These are phyloP conservation scores for Epirrita christyi DNA, from an alignment of 2,888 invertebrate genomes.

Conservation along the genomic window DNA sequence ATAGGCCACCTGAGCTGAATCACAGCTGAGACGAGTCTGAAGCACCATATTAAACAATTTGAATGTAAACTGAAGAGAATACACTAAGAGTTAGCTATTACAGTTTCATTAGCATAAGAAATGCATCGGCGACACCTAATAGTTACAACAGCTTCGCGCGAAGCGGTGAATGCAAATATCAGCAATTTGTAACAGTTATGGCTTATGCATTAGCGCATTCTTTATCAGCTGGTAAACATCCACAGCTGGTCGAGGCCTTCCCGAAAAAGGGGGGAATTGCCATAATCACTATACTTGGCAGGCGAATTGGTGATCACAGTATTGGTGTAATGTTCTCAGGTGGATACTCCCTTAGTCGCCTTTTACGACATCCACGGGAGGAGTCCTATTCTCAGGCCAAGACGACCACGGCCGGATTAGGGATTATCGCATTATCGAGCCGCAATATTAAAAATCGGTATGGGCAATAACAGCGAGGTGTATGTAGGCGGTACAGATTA, in stretches of 20 bases:
- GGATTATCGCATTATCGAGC: no score
- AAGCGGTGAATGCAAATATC: constrained; percentile 35
- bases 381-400: no score
- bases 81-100: constrained; percentile 9
- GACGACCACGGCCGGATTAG: no score
- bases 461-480: constrained; percentile 2
- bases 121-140: constrained; percentile 23
- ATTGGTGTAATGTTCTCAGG: no score
- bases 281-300: no score
- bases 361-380: no score
- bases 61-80: constrained; percentile 10
- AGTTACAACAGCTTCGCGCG: constrained; percentile 10
- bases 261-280: no score
- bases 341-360: no score
- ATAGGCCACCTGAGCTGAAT: constrained; percentile 1
- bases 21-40: constrained; percentile 1
- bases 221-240: no score
- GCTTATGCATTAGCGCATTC: constrained; percentile 37
- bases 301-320: no score
- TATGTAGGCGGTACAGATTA: background rate
- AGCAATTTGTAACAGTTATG: constrained; percentile 28
- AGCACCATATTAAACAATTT: constrained; percentile 6
- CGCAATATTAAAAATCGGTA: constrained; percentile 17
- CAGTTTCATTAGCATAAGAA: constrained; percentile 27
- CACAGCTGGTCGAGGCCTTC: no score